Conservation (phyloP, 2,888 invertebrate species). For the Lamellibrachia columna region DNA sequence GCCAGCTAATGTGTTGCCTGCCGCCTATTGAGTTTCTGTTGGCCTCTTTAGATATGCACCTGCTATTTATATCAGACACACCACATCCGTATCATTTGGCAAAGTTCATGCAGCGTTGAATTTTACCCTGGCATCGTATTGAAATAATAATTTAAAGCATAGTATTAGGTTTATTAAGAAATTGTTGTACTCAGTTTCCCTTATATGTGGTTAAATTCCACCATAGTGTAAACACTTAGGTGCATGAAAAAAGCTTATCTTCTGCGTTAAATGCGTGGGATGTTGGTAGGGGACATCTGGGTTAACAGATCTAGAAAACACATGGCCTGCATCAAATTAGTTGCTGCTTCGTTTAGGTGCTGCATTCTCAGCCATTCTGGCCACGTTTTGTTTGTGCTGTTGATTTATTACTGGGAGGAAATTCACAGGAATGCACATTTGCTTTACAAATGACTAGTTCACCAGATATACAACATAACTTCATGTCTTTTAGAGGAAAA, state of each 20-base stretch:
- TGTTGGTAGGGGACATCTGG: not conserved
- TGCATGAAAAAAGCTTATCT: not conserved
- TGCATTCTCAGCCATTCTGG: not conserved
- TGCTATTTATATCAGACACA: not conserved
- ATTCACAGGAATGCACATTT: not conserved
- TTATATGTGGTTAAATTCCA: not conserved
- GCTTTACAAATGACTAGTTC: not conserved
- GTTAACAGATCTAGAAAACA: not conserved
- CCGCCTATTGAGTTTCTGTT: not conserved
- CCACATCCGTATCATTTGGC: not conserved
- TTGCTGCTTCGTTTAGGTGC: not conserved
- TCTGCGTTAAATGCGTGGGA: not conserved
- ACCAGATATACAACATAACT: not conserved
- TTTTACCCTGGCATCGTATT: not conserved
- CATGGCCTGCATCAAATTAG: not conserved
- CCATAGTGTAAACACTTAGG: not conserved
- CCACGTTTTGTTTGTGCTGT: not conserved
- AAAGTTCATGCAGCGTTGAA: not conserved
- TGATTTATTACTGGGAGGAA: not conserved
- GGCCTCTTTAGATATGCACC: constrained; percentile 6
- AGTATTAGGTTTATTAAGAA: not conserved
- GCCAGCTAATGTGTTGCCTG: not conserved
- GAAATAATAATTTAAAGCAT: not conserved
- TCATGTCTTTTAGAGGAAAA: not conserved
- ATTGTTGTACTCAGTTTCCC: not conserved